phyloP scores from a whole-genome alignment of 2,797 vertebrate species.

The Scarus forsteni region DNA sequence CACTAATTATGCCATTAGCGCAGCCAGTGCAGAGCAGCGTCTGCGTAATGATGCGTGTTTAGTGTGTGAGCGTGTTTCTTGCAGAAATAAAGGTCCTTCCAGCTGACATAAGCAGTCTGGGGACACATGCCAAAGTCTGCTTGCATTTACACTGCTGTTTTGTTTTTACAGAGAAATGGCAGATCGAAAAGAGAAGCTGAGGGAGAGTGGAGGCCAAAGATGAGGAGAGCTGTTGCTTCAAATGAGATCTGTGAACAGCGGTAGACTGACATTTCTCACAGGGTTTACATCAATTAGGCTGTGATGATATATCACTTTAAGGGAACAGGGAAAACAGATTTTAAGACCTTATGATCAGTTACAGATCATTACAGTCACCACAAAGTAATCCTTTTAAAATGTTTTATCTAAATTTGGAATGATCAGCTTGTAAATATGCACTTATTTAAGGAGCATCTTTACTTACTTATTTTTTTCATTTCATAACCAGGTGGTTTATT shows the following conservation, averaged over 20 bases:
- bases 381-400: no score
- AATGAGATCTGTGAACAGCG: constrained; percentile 20
- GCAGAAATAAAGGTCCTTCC: constrained; percentile 22
- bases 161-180: constrained; percentile 56
- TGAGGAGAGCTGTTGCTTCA: constrained; percentile 15
- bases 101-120: constrained; percentile 25
- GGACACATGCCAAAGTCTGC: constrained; percentile 26
- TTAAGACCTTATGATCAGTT: no score
- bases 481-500: no score
- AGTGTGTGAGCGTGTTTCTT: constrained; percentile 17
- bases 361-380: no score
- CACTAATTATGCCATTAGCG: constrained; percentile 74
- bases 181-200: constrained; percentile 50
- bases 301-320: no score
- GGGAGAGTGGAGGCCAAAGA: constrained; percentile 18
- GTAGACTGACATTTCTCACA: neutral
- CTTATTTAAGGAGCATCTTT: no score
- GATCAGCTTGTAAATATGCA: no score
- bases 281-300: no score
- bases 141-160: constrained; percentile 11
- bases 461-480: no score
- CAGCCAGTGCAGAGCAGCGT: constrained; percentile 38
- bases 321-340: no score
- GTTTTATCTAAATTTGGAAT: no score
- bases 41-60: constrained; percentile 15